phyloP scores from a whole-genome alignment of 2,797 vertebrate genomes.

The Chaetophractus vellerosus region DNA sequence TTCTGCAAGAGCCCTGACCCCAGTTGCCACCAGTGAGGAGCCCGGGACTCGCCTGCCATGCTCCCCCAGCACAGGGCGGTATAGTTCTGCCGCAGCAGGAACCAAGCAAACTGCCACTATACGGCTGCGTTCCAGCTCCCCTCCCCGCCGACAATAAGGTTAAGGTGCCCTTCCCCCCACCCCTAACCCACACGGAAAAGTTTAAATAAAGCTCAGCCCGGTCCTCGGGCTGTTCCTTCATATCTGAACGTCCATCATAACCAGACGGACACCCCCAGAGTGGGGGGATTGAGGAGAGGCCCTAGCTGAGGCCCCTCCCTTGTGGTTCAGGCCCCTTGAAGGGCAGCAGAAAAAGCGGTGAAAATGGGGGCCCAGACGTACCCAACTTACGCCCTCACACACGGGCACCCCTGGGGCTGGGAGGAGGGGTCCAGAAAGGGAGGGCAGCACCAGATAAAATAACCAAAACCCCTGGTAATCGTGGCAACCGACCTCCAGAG shows the following conservation, averaged over 20 bases:
- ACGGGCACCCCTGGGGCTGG: neutral
- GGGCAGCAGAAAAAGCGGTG: neutral
- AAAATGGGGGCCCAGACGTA: neutral
- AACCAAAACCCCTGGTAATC: neutral
- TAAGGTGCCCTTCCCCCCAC: constrained; percentile 58
- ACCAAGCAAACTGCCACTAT: constrained; percentile 78
- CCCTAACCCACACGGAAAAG: constrained; percentile 73
- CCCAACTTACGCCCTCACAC: neutral
- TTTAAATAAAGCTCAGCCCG: constrained; percentile 84
- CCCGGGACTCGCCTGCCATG: neutral
- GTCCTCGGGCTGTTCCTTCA: constrained; percentile 81
- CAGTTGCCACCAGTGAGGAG: neutral
- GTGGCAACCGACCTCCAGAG: neutral
- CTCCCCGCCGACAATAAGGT: constrained; percentile 46
- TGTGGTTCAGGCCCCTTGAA: neutral
- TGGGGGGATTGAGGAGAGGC: neutral
- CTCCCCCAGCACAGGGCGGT: neutral
- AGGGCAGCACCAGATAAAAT: constrained; percentile 3
- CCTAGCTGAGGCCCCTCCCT: neutral
- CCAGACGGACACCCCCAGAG: constrained; percentile 67
- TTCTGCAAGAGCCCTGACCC: neutral
- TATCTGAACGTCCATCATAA: constrained; percentile 78
- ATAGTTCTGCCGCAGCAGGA: neutral
- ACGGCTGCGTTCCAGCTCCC: constrained; percentile 55
- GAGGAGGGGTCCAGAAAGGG: neutral